Evolutionary conservation across 2,113 vertebrate genomes (phyloP).

Genomic region (Alethe castanea): DNA sequence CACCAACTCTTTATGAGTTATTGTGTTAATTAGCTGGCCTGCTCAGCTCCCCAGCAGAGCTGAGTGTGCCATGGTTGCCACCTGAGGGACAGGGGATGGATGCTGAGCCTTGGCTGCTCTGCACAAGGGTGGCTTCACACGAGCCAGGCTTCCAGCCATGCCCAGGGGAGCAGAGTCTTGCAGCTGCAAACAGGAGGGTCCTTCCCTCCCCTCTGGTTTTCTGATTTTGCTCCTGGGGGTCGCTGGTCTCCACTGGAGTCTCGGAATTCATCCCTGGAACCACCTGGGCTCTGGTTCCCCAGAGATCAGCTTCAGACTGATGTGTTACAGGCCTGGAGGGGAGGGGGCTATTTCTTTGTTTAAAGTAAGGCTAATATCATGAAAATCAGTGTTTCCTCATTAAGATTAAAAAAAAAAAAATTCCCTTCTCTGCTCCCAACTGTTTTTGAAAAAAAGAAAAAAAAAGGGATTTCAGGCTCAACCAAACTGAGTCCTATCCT

Average conservation of each 20-base stretch:
- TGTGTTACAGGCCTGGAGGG: no score
- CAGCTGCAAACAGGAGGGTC: neutral
- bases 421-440: accelerated
- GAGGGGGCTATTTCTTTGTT: neutral
- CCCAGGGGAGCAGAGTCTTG: neutral
- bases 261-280: neutral
- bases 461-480: neutral
- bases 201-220: neutral
- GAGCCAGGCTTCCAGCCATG: neutral
- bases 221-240: neutral
- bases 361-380: neutral
- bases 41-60: accelerated
- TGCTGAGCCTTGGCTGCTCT: neutral
- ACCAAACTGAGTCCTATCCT: neutral
- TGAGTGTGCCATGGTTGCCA: neutral
- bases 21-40: neutral
- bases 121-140: neutral
- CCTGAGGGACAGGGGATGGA: neutral
- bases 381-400: neutral
- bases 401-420: neutral
- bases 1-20: neutral
- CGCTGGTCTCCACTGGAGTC: neutral
- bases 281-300: neutral
- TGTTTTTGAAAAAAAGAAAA: neutral
- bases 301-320: neutral